Percentiles rank a stretch among this genome's conserved stretches.
phyloP scores from a whole-genome alignment of 2,888 invertebrate species.

The Apodemia zela region DNA sequence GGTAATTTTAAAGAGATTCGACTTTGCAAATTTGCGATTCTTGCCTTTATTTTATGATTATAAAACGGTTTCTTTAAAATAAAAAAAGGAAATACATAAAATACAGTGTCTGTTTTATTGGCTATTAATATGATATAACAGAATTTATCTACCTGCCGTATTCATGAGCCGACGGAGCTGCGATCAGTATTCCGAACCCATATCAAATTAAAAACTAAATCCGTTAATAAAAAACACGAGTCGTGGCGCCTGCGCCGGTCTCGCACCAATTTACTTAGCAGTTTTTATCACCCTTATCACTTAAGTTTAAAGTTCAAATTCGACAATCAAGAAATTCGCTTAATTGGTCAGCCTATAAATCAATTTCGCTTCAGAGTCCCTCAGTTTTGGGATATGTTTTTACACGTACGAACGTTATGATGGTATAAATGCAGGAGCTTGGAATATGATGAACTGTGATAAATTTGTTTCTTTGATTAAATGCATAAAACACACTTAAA shows the following conservation, averaged over 20 bases:
- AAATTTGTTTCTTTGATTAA: too few species aligned
- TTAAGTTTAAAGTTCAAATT: slow-evolving; percentile 38
- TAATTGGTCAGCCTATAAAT: slow-evolving; percentile 53
- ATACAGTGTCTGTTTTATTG: slow-evolving; percentile 30
- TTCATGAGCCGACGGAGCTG: slow-evolving; percentile 34
- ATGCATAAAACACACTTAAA: too few species aligned
- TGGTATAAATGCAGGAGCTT: slow-evolving; percentile 8
- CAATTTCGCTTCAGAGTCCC: slow-evolving; percentile 62
- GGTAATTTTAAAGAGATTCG: too few species aligned
- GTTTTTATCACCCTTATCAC: slow-evolving; percentile 33
- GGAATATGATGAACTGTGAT: not conserved
- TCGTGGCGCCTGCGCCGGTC: slow-evolving; percentile 64
- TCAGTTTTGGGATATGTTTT: slow-evolving; percentile 6
- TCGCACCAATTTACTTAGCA: slow-evolving; percentile 19
- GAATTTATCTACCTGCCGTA: slow-evolving; percentile 38
- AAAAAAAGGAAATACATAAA: slow-evolving; percentile 19
- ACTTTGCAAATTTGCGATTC: not conserved
- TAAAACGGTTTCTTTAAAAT: not conserved
- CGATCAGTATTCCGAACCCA: slow-evolving; percentile 60
- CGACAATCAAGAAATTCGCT: slow-evolving; percentile 19
- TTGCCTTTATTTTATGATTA: not conserved
- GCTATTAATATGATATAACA: slow-evolving; percentile 30
- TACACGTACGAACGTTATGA: slow-evolving; percentile 9
- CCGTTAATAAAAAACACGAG: slow-evolving; percentile 58
- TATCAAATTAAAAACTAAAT: slow-evolving; percentile 67